Conservation (phyloP, 2,113 vertebrate genomes). For the Lampris incognitus region DNA sequence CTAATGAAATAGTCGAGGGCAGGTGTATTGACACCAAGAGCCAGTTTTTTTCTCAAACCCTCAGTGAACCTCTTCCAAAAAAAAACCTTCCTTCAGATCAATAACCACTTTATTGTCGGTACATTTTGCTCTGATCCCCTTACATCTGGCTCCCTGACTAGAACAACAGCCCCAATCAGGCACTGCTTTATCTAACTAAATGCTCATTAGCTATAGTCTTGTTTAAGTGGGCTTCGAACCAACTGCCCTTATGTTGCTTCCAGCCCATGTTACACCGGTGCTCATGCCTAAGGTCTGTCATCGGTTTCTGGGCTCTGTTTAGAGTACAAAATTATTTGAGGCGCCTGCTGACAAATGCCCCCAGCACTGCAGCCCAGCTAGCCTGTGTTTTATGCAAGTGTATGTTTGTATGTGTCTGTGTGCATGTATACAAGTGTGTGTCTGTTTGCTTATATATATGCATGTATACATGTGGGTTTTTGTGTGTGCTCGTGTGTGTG, state of each 20-base stretch:
- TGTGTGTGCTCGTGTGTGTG: conserved; percentile 14
- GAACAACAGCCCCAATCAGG: conserved; percentile 64
- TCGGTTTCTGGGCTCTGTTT: conserved; percentile 50
- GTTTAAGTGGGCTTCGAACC: conserved; percentile 63
- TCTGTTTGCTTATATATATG: not conserved
- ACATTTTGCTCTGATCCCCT: conserved; percentile 33
- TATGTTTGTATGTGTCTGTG: conserved; percentile 25
- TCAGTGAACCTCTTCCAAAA: not conserved
- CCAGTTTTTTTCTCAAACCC: not conserved
- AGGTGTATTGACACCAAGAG: not conserved
- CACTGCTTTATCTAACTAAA: conserved; percentile 56
- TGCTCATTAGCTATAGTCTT: conserved; percentile 63
- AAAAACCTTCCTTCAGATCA: not conserved
- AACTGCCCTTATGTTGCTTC: conserved; percentile 35
- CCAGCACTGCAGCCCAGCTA: conserved; percentile 26
- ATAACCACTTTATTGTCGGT: not conserved
- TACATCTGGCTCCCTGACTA: conserved; percentile 61
- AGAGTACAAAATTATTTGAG: conserved; percentile 53
- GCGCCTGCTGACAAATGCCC: conserved; percentile 53
- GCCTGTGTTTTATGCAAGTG: conserved; percentile 35
- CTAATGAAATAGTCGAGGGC: not conserved
- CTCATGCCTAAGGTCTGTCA: conserved; percentile 53
- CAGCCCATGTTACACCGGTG: conserved; percentile 36
- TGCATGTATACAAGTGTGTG: not conserved
- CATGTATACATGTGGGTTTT: not conserved